Conservation (phyloP, 2,888 invertebrate genomes). For the Coelogynopora nodosa region DNA sequence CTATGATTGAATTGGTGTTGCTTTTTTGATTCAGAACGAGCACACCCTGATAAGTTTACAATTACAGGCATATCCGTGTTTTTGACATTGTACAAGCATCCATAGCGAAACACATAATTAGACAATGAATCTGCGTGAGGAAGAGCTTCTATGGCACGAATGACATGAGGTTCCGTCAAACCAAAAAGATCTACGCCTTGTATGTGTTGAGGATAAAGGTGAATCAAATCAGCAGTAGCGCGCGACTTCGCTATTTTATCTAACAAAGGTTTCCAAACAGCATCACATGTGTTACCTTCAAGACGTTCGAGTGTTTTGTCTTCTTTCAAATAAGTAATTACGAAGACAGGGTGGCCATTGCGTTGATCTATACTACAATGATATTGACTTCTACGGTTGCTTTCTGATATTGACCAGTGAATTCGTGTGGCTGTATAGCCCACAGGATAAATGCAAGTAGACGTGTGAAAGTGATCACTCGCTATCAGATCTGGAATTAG, state of each 20-base stretch:
- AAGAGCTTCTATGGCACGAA: slow-evolving; percentile 88
- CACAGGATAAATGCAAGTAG: slow-evolving; percentile 88
- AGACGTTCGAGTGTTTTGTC: slow-evolving; percentile 56
- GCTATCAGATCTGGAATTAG: slow-evolving; percentile 88
- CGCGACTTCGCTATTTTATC: slow-evolving; percentile 76
- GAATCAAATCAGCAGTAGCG: slow-evolving; percentile 70
- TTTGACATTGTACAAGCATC: slow-evolving; percentile 79
- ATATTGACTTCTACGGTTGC: slow-evolving; percentile 70
- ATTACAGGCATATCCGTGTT: slow-evolving; percentile 79
- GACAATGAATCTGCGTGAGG: slow-evolving; percentile 91
- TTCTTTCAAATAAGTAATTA: slow-evolving; percentile 67
- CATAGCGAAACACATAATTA: slow-evolving; percentile 94
- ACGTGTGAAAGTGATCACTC: slow-evolving; percentile 78
- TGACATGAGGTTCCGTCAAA: slow-evolving; percentile 87
- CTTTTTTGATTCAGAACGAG: slow-evolving; percentile 77
- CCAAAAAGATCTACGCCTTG: slow-evolving; percentile 95
- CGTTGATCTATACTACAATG: slow-evolving; percentile 84
- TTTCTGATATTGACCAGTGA: slow-evolving; percentile 85
- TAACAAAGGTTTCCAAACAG: slow-evolving; percentile 79
- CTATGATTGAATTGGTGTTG: slow-evolving; percentile 68
- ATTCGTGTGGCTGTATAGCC: slow-evolving; percentile 70
- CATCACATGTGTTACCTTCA: slow-evolving; percentile 61
- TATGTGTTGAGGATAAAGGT: slow-evolving; percentile 85
- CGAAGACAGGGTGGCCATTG: slow-evolving; percentile 45
- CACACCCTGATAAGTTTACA: slow-evolving; percentile 91